Conservation (phyloP, 2,888 invertebrate species). For the Synergus japonicus region DNA sequence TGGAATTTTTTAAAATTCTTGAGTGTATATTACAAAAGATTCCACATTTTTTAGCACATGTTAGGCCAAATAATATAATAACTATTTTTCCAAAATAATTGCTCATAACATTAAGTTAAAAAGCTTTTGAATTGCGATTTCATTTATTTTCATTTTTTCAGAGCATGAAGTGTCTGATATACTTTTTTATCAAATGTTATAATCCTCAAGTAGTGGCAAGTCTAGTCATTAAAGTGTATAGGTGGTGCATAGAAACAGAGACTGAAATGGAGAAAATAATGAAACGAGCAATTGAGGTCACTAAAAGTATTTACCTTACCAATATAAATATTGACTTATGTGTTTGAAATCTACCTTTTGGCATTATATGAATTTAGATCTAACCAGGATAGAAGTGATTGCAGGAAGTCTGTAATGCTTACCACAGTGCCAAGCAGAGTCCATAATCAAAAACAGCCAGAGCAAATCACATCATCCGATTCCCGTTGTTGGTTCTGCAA, state of each 20-base stretch:
- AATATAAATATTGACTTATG: not conserved
- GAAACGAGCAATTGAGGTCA: not conserved
- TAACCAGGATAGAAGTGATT: not conserved
- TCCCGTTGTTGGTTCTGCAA: not conserved
- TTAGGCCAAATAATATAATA: too few relatives aligned
- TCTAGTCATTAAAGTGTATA: not conserved
- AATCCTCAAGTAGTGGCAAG: not conserved
- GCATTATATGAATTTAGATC: not conserved
- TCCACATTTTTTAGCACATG: too few relatives aligned
- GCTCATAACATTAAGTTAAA: not conserved
- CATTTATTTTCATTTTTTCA: not conserved
- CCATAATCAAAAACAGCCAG: slow-evolving; percentile 55
- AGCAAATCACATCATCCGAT: slow-evolving; percentile 53
- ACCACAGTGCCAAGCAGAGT: slow-evolving; percentile 56
- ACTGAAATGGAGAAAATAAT: not conserved
- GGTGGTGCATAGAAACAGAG: not conserved
- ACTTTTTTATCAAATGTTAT: not conserved
- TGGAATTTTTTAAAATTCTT: too few relatives aligned
- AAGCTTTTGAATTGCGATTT: not conserved
- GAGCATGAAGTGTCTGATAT: not conserved
- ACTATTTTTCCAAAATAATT: not conserved
- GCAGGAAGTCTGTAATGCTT: slow-evolving; percentile 57
- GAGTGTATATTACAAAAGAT: too few relatives aligned
- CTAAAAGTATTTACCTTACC: not conserved
- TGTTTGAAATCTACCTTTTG: not conserved